A percentile compares a stretch with the other conserved stretches of the same genome.
Evolutionary conservation across 1,140 invertebrate genomes (phyloP).

Genomic region (Drosophila novamexicana): DNA sequence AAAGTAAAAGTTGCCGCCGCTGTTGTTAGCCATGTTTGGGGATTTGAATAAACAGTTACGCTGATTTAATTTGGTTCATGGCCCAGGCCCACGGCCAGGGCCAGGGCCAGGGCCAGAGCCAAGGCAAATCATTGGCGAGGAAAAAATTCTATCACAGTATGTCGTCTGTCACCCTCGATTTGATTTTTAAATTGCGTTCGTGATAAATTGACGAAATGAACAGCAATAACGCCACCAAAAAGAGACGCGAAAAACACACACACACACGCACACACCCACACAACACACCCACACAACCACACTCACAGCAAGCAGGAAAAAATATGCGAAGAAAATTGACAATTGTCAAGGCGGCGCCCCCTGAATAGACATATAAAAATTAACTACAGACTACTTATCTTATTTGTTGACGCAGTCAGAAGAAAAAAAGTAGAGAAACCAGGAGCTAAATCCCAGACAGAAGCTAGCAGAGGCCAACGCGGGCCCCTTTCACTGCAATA

Average conservation of each 20-base stretch:
- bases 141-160: slow-evolving; percentile 81
- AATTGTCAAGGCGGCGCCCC: slow-evolving; percentile 66
- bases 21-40: slow-evolving; percentile 71
- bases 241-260: slow-evolving; percentile 24
- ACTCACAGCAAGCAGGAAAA: slow-evolving; percentile 36
- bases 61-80: slow-evolving; percentile 80
- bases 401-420: slow-evolving; percentile 71
- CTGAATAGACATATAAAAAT: slow-evolving; percentile 81
- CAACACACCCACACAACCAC: slow-evolving; percentile 17
- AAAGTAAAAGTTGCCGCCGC: slow-evolving; percentile 66
- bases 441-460: slow-evolving; percentile 20
- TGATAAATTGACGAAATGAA: slow-evolving; percentile 84
- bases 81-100: not conserved
- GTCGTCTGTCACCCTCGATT: slow-evolving; percentile 83
- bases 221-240: slow-evolving; percentile 70
- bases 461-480: not conserved
- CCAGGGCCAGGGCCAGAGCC: not conserved
- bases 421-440: slow-evolving; percentile 1
- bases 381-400: slow-evolving; percentile 82
- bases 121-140: slow-evolving; percentile 40
- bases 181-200: slow-evolving; percentile 83
- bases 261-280: slow-evolving; percentile 14
- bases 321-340: slow-evolving; percentile 65
- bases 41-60: slow-evolving; percentile 84
- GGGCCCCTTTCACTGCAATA: slow-evolving; percentile 25